These are phyloP conservation scores for Gari tellinella DNA, from an alignment of 2,888 invertebrate species.

Conservation along the genomic window DNA sequence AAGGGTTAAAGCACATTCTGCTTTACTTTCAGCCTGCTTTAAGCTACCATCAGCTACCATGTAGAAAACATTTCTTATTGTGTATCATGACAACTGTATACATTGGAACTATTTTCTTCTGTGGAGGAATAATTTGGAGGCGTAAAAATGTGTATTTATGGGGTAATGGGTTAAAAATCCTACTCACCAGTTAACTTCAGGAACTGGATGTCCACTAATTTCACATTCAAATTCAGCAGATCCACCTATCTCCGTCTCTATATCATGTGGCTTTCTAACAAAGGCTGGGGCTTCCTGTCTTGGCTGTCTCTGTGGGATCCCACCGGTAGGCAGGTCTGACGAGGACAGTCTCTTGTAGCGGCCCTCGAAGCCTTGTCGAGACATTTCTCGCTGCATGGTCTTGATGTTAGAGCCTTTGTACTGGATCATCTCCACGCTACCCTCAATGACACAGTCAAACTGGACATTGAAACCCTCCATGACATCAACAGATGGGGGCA, in stretches of 20 bases:
- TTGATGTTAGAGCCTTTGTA: conserved; percentile 67
- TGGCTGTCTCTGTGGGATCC: conserved; percentile 23
- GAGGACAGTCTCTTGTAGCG: conserved; percentile 67
- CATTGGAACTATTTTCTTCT: too few relatives aligned
- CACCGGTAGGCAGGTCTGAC: conserved; percentile 36
- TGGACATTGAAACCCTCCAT: conserved; percentile 80
- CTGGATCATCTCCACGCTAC: conserved; percentile 73
- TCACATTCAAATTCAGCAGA: conserved; percentile 77
- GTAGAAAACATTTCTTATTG: too few relatives aligned
- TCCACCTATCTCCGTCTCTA: conserved; percentile 71
- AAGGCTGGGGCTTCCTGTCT: conserved; percentile 51
- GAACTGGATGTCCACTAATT: conserved; percentile 73
- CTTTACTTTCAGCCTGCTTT: too few relatives aligned
- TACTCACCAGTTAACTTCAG: conserved; percentile 80
- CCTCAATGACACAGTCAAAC: conserved; percentile 91
- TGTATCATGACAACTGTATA: too few relatives aligned
- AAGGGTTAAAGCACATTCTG: too few relatives aligned
- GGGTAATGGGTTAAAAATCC: too few relatives aligned
- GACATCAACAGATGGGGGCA: conserved; percentile 78
- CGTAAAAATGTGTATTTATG: too few relatives aligned
- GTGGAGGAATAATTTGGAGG: too few relatives aligned
- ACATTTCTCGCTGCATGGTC: conserved; percentile 64
- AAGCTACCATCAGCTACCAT: too few relatives aligned
- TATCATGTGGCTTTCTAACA: conserved; percentile 63
- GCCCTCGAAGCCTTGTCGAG: conserved; percentile 73